A percentile compares a stretch with the other conserved stretches of the same genome.
These are phyloP conservation scores for Ciconia nigra DNA, from an alignment of 2,797 vertebrate species.

Conservation along the genomic window DNA sequence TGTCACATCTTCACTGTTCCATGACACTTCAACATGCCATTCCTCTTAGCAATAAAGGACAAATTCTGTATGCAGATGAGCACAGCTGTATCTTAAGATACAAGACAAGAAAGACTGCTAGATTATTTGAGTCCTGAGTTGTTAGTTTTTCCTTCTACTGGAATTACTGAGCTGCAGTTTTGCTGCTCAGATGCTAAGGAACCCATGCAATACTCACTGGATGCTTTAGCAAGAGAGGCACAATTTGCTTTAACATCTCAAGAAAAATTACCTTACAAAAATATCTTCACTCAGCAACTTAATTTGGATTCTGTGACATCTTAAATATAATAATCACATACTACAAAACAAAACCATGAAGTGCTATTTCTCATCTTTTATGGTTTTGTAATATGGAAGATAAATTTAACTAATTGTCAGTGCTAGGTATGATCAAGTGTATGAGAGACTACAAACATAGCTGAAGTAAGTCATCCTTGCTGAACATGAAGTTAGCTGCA, in stretches of 20 bases:
- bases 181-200: not conserved
- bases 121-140: not conserved
- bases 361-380: not conserved
- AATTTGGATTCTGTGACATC: not conserved
- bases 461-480: not conserved
- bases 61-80: not conserved
- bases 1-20: not conserved
- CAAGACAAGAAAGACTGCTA: not conserved
- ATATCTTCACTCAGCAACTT: not conserved
- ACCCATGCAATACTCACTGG: not conserved
- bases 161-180: not conserved
- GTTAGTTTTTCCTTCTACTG: not conserved
- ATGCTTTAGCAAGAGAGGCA: not conserved
- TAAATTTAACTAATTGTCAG: not conserved
- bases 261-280: not conserved
- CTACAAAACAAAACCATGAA: not conserved
- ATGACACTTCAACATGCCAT: not conserved
- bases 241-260: not conserved
- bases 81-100: not conserved
- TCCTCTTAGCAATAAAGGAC: not conserved
- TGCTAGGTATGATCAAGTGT: not conserved
- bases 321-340: not conserved
- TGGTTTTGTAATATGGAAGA: not conserved
- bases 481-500: not conserved
- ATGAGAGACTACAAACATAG: not conserved